phyloP scores from a whole-genome alignment of 2,113 vertebrate genomes.

The Uria lomvia region DNA sequence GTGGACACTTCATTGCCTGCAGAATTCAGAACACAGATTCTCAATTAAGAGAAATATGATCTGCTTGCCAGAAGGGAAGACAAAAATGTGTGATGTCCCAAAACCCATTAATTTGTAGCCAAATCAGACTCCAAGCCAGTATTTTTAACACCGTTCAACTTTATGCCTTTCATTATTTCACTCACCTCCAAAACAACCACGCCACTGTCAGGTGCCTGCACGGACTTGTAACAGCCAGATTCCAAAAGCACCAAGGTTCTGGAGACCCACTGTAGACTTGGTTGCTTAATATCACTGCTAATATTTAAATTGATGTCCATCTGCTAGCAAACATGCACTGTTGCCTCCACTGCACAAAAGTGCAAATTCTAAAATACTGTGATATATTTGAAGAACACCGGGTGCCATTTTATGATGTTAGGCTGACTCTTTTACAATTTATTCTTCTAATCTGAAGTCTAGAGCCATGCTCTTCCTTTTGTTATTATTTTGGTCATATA shows the following conservation, averaged over 20 bases:
- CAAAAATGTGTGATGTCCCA: background rate
- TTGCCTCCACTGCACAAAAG: background rate
- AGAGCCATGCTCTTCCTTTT: background rate
- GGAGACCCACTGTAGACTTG: background rate
- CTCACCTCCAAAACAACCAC: background rate
- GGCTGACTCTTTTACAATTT: background rate
- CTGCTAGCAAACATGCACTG: background rate
- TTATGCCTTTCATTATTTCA: background rate
- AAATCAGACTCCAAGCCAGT: background rate
- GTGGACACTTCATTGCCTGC: background rate
- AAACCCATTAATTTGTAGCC: background rate
- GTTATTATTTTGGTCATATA: background rate
- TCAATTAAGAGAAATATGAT: background rate
- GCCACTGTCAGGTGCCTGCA: background rate
- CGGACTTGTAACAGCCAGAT: background rate
- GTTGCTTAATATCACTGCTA: background rate
- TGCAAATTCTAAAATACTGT: background rate
- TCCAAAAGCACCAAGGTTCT: background rate
- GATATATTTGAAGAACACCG: background rate
- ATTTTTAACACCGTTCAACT: background rate
- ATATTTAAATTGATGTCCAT: background rate
- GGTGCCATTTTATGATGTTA: background rate
- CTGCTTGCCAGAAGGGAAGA: background rate
- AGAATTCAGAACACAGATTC: background rate
- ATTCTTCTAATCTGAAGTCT: background rate